Conservation (phyloP, 1,140 invertebrate genomes). For the Solenopsis fugax region DNA sequence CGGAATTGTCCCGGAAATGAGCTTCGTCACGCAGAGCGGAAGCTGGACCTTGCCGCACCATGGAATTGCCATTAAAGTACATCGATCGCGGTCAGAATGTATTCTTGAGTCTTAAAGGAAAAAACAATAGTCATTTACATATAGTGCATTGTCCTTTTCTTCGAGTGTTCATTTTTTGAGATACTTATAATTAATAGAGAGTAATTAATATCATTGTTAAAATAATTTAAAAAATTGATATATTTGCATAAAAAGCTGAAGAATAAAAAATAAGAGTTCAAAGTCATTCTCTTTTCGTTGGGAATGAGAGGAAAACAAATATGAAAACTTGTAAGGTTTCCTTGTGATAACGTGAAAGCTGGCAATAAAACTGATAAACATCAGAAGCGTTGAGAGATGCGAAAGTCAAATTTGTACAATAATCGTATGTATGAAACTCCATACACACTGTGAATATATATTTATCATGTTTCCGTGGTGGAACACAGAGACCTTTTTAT, state of each 20-base stretch:
- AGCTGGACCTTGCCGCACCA: slow-evolving; percentile 59
- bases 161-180: neutral
- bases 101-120: neutral
- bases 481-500: slow-evolving; percentile 23
- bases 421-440: neutral
- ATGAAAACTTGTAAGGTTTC: neutral
- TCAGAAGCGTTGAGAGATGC: slow-evolving; percentile 7
- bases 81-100: slow-evolving; percentile 41
- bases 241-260: neutral
- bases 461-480: neutral
- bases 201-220: neutral
- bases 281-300: neutral
- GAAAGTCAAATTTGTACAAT: slow-evolving; percentile 39
- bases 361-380: slow-evolving; percentile 41
- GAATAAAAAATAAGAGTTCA: slow-evolving; percentile 8
- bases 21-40: slow-evolving; percentile 71
- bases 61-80: slow-evolving; percentile 64
- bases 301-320: slow-evolving; percentile 27
- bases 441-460: neutral
- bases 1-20: slow-evolving; percentile 69
- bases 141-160: neutral
- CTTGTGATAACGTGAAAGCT: slow-evolving; percentile 39
- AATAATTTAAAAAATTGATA: slow-evolving; percentile 3
- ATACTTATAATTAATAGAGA: neutral
- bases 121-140: slow-evolving; percentile 16